Evolutionary conservation across 2,797 vertebrate species (phyloP), one percentile per base, ranked within the genome.

Genomic region (Danio tinwini): DNA sequence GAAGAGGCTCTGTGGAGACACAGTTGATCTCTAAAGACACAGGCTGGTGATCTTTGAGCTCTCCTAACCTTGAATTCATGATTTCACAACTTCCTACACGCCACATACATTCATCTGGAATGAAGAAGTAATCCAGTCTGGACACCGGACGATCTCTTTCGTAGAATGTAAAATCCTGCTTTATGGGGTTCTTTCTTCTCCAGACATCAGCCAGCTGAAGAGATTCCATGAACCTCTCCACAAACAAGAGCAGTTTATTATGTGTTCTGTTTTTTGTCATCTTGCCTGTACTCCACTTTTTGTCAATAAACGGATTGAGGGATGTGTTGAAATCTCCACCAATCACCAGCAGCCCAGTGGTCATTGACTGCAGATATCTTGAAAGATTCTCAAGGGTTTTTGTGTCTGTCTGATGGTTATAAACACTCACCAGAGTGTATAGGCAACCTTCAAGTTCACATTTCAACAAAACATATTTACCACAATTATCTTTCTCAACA

Each of bases 31-130:
- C 45, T 14, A 81, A 29, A 5, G 0, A 29, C 12, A 81, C 7
- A 40, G 63, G 45, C 5, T 50, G 0, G 44, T 81, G 78, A 37
- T 81, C 63, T 29, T 29, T 29, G 29, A 0, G 44, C 9, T 12
- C 13, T 74, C 17, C 52, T 0, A 13, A n/a, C n/a, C n/a, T n/a
- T n/a, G 39, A 12, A 10, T 44, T 6, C 0, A 4, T 74, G 13
- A 74, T 68, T 19, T 74, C 52, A 74, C 70, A 80, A 21, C 4
- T 14, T 17, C 7, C 13, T 7, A 80, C 39, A 39, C 42, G 52
- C 78, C 71, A 73, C 70, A 80, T 47, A 49, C 61, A 74, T 56
- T 80, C 78, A 10, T 80, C 78, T 47, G 70, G 44, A 40, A 44
- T 50, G 16, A 81, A 81, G 29, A 81, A 67, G 39, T 65, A 80